Percentiles rank a stretch among this genome's conserved stretches.
phyloP scores from a whole-genome alignment of 2,113 vertebrate species.

The Austrofundulus limnaeus region DNA sequence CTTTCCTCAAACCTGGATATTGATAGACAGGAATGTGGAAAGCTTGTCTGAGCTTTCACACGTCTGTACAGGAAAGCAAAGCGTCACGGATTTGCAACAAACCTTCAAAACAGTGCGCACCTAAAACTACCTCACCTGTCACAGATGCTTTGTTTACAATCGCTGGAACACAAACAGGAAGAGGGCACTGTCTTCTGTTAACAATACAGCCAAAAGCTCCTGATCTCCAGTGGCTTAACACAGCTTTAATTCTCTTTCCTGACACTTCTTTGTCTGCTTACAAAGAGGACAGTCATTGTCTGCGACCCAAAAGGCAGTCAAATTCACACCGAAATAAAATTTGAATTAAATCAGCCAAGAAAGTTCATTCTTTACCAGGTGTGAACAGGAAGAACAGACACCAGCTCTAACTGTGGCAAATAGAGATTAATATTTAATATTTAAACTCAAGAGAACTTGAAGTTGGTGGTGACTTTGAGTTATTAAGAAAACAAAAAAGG shows the following conservation, averaged over 20 bases:
- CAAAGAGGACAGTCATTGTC: not conserved
- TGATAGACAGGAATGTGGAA: not conserved
- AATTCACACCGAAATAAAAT: too few relatives aligned
- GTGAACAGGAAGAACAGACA: not conserved
- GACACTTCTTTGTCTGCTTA: too few relatives aligned
- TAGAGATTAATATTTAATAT: not conserved
- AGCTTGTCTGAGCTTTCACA: not conserved
- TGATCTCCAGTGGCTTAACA: not conserved
- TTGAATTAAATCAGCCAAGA: too few relatives aligned
- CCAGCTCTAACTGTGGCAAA: not conserved
- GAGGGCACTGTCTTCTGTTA: not conserved
- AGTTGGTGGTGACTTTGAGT: slow-evolving; percentile 13
- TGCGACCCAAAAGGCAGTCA: too few relatives aligned
- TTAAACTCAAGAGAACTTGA: not conserved
- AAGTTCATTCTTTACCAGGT: not conserved
- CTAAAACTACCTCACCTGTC: not conserved
- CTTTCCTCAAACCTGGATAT: not conserved
- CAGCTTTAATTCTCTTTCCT: not conserved
- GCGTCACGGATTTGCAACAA: not conserved
- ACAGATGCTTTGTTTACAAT: not conserved
- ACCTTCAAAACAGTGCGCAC: not conserved
- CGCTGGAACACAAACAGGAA: not conserved
- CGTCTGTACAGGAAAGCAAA: not conserved
- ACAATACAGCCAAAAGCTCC: not conserved
- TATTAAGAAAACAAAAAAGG: not conserved